Evolutionary conservation across 2,888 invertebrate genomes (phyloP).

Genomic region (Actias luna): DNA sequence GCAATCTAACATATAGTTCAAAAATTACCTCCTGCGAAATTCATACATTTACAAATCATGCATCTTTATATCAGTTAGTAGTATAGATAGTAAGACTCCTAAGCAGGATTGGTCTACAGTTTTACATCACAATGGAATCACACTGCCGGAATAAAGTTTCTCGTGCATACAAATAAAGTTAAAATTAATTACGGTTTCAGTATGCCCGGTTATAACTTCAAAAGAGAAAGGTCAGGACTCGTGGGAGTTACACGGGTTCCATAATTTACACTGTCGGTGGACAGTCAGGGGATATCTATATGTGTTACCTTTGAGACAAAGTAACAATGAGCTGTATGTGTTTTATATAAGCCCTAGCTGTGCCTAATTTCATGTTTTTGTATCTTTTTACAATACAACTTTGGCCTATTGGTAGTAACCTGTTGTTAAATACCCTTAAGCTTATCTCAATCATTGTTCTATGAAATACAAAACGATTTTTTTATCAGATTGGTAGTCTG

Average conservation of each 20-base stretch:
- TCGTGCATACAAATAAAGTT: constrained; percentile 16
- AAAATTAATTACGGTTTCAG: constrained; percentile 15
- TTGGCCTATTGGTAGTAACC: too few relatives aligned
- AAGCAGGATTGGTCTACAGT: not conserved
- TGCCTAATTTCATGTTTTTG: too few relatives aligned
- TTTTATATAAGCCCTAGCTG: too few relatives aligned
- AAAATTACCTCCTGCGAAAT: too few relatives aligned
- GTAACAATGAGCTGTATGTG: not conserved
- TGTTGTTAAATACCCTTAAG: too few relatives aligned
- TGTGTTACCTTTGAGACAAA: not conserved
- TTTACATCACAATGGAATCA: not conserved
- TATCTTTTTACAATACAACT: too few relatives aligned
- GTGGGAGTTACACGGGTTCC: constrained; percentile 14
- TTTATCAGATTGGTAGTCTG: too few relatives aligned
- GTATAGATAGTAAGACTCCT: not conserved
- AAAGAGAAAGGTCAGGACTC: constrained; percentile 15
- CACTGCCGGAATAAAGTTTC: not conserved
- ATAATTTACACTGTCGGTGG: constrained; percentile 10
- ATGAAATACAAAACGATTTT: too few relatives aligned
- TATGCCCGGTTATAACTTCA: constrained; percentile 13
- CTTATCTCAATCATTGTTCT: too few relatives aligned
- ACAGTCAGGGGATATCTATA: constrained; percentile 3
- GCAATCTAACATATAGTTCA: too few relatives aligned
- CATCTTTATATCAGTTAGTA: too few relatives aligned
- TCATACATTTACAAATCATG: too few relatives aligned